Evolutionary conservation across 2,113 vertebrate genomes (phyloP).

Genomic region (Zapus hudsonius): DNA sequence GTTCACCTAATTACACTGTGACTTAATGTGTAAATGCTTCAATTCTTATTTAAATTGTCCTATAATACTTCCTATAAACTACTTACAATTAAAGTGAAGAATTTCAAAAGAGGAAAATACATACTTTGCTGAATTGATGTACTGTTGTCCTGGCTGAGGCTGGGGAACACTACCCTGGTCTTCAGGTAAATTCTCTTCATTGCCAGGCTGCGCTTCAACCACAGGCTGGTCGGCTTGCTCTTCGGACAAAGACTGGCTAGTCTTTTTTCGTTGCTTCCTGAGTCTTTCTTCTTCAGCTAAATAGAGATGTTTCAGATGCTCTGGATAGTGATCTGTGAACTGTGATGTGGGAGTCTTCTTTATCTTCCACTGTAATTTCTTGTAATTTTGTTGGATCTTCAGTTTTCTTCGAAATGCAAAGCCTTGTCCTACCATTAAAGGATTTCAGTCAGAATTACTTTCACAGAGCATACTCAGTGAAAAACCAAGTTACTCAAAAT

Average conservation of each 20-base stretch:
- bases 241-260: constrained; percentile 32
- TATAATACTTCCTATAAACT: background rate
- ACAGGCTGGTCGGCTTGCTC: background rate
- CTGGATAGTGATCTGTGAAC: constrained; percentile 91
- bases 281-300: constrained; percentile 92
- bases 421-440: constrained; percentile 88
- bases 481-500: background rate
- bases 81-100: background rate
- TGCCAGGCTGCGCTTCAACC: constrained; percentile 50
- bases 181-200: constrained; percentile 32
- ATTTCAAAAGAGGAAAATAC: constrained; percentile 61
- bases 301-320: constrained; percentile 96
- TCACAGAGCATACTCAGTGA: background rate
- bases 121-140: constrained; percentile 73
- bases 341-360: constrained; percentile 72
- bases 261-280: constrained; percentile 84
- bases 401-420: constrained; percentile 94
- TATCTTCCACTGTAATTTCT: constrained; percentile 89
- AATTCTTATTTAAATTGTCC: background rate
- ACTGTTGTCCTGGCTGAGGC: constrained; percentile 53
- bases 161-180: constrained; percentile 49
- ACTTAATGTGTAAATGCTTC: background rate
- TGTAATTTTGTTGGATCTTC: constrained; percentile 91
- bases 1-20: background rate
- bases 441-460: constrained; percentile 8